phyloP scores from a whole-genome alignment of 1,140 invertebrate species.

The Aphidius gifuensis region DNA sequence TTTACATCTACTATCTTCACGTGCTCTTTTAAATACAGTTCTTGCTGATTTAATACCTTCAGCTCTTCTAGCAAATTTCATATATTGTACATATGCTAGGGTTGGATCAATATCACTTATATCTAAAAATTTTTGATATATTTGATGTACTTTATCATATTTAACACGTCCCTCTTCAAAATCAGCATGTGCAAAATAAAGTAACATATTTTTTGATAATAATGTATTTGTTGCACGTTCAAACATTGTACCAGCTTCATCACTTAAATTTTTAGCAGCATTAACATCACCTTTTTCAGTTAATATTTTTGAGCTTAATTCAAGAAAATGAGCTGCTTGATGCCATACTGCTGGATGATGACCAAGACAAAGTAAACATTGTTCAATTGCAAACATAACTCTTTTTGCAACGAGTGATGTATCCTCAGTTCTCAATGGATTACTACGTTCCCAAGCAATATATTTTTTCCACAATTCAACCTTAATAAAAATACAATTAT shows the following conservation, averaged over 20 bases:
- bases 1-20: slow-evolving; percentile 81
- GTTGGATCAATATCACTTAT: slow-evolving; percentile 91
- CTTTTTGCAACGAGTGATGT: slow-evolving; percentile 86
- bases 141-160: slow-evolving; percentile 95
- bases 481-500: slow-evolving; percentile 52
- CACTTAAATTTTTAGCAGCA: slow-evolving; percentile 85
- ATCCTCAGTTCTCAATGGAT: slow-evolving; percentile 94
- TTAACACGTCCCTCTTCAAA: slow-evolving; percentile 96
- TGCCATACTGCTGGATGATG: slow-evolving; percentile 99
- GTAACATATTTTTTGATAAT: slow-evolving; percentile 85
- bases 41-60: slow-evolving; percentile 97
- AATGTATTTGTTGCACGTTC: slow-evolving; percentile 87
- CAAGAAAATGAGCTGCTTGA: slow-evolving; percentile 94
- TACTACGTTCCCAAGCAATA: slow-evolving; percentile 94
- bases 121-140: slow-evolving; percentile 90
- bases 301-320: slow-evolving; percentile 87
- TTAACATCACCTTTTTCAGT: slow-evolving; percentile 94
- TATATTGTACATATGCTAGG: slow-evolving; percentile 95
- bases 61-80: slow-evolving; percentile 95
- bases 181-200: slow-evolving; percentile 98
- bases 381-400: slow-evolving; percentile 98
- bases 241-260: slow-evolving; percentile 91
- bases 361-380: slow-evolving; percentile 92
- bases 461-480: slow-evolving; percentile 99
- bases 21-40: slow-evolving; percentile 89